phyloP scores from a whole-genome alignment of 2,888 invertebrate genomes.

The Sminthurides aquaticus region DNA sequence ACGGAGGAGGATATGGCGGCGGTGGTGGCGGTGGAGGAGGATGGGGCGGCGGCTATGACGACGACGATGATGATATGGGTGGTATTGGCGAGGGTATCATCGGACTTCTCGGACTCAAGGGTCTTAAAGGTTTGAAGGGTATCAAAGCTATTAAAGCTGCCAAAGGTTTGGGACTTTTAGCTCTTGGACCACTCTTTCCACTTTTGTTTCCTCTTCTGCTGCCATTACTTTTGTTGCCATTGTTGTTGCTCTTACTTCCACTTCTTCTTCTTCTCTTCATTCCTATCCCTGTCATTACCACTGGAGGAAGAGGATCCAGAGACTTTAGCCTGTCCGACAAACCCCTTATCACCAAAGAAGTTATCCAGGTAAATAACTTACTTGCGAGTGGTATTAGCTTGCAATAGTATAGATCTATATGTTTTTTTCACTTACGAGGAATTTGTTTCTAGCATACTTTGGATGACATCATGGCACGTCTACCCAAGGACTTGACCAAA shows the following conservation, averaged over 20 bases:
- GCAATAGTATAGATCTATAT: too few species aligned
- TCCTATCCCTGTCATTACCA: conserved; percentile 16
- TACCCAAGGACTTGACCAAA: conserved; percentile 21
- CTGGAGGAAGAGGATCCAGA: conserved; percentile 3
- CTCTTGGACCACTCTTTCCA: conserved; percentile 17
- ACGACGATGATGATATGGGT: conserved; percentile 17
- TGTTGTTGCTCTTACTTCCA: conserved; percentile 13
- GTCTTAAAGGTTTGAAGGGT: conserved; percentile 25
- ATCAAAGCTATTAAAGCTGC: conserved; percentile 21
- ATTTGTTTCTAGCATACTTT: conserved; percentile 11
- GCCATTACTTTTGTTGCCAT: conserved; percentile 14
- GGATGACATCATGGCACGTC: conserved; percentile 16
- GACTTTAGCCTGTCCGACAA: background rate
- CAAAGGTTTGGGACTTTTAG: conserved; percentile 15
- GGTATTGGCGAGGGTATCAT: conserved; percentile 17
- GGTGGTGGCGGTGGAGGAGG: conserved; percentile 12
- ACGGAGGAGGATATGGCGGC: conserved; percentile 15
- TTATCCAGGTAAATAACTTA: conserved; percentile 20
- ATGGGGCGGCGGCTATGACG: conserved; percentile 2
- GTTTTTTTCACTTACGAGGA: too few species aligned
- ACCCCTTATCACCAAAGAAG: conserved; percentile 15
- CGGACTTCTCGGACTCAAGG: conserved; percentile 23
- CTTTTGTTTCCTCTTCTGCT: conserved; percentile 16
- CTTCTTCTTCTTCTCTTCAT: conserved; percentile 17
- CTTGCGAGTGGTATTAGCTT: too few species aligned